Evolutionary conservation across 1,140 invertebrate species (phyloP).

Genomic region (Anastrepha ludens): DNA sequence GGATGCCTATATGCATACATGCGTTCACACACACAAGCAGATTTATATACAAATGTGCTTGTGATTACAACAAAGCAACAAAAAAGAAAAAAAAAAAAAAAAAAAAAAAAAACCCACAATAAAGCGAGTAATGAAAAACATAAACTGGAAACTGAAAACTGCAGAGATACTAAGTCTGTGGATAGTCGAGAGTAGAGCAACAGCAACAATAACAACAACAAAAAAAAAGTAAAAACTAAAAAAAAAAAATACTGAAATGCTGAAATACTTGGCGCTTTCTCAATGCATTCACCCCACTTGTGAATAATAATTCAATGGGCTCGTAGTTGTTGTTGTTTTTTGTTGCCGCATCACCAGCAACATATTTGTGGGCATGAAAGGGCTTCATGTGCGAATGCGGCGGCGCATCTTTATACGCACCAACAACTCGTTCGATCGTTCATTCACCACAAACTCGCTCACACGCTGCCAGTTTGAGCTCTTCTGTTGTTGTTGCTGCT

Average conservation of each 20-base stretch:
- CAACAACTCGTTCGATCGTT: conserved; percentile 27
- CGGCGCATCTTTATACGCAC: conserved; percentile 12
- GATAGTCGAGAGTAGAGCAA: not conserved
- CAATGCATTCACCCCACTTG: conserved; percentile 50
- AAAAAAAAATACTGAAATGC: conserved; percentile 7
- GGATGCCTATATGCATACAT: not conserved
- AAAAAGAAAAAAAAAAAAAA: conserved; percentile 12
- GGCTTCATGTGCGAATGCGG: not conserved
- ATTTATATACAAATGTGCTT: not conserved
- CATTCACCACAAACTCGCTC: conserved; percentile 47
- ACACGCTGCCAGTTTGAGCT: not conserved
- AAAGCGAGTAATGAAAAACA: conserved; percentile 43
- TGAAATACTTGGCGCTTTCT: conserved; percentile 51
- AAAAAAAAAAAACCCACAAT: not conserved
- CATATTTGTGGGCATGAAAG: conserved; percentile 47
- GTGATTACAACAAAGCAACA: not conserved
- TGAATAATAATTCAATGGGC: conserved; percentile 26
- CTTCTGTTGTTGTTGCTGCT: not conserved
- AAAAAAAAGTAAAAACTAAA: not conserved
- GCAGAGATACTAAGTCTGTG: not conserved
- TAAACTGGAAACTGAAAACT: conserved; percentile 44
- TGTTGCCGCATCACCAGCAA: not conserved
- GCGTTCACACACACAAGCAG: not conserved
- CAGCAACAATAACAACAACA: not conserved
- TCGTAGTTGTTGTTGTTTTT: conserved; percentile 23